Conservation (phyloP, 2,113 vertebrate genomes). For the Cryptomyrus ogoouensis region DNA sequence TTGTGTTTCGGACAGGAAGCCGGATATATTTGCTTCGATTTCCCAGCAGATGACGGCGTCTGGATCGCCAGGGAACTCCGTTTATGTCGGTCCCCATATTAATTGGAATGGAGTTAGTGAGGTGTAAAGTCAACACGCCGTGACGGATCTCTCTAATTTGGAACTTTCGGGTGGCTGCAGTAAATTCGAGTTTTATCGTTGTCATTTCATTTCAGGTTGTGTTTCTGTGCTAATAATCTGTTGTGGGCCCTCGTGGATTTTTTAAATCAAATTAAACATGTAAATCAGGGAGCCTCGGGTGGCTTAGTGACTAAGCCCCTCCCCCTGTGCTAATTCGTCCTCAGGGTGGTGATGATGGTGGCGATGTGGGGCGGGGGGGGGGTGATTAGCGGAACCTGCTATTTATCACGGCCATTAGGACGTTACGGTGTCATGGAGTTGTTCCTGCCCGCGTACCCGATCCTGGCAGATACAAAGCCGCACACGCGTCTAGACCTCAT, state of each 20-base stretch:
- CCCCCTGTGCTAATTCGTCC: not conserved
- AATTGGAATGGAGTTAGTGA: not conserved
- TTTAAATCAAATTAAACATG: not conserved
- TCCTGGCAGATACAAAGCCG: not conserved
- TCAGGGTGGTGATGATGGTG: not conserved
- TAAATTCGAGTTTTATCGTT: not conserved
- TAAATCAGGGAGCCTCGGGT: not conserved
- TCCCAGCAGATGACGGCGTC: not conserved
- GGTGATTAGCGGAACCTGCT: not conserved
- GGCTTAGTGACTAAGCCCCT: not conserved
- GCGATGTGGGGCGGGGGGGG: not conserved
- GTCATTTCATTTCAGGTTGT: not conserved
- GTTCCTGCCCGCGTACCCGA: not conserved
- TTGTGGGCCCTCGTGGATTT: not conserved
- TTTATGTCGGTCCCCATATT: not conserved
- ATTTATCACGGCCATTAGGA: constrained; percentile 1
- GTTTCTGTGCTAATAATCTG: not conserved
- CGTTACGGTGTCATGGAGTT: not conserved
- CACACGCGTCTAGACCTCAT: not conserved
- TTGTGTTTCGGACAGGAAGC: not conserved
- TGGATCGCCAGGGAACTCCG: not conserved
- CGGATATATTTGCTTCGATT: not conserved
- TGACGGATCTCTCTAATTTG: not conserved
- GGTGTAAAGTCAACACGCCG: not conserved
- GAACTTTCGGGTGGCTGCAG: not conserved